Base-by-base conservation (phyloP, 2,888 invertebrate genomes). In the Aporophyla lueneburgensis region DNA sequence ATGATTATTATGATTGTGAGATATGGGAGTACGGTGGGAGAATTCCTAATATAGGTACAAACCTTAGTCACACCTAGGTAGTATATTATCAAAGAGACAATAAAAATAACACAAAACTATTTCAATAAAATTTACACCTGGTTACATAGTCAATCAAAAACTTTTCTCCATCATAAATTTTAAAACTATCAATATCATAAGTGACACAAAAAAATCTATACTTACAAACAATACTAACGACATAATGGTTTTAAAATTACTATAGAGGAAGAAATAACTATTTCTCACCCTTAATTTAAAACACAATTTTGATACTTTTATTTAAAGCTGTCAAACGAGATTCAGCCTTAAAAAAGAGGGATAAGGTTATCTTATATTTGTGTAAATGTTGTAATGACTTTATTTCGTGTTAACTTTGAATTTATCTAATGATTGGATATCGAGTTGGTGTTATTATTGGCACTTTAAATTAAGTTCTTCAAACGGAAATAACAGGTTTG, bases 231-330 rank as follows among this genome's bases (percentile, higher is more conserved):
- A 66, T 51, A 67, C 71, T 84, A 82, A 86, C 75, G 82, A 86
- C 79, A 74, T 91, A 92, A 92, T 84, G 88, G 88, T 86, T 92
- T 90, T 89, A 89, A 89, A 93, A 92, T 91, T 86, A 81, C 84
- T 74, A 56, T 61, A 59, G 59, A 80, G 71, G 27, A 87, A 88
- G 78, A 86, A 89, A 88, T 89, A 86, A 87, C 78, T 80, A 73
- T 68, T 81, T 86, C 59, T 80, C 85, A 88, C 90, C 90, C 87
- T 77, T 89, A 89, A 90, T 90, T 92, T 88, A 68, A 87, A 84
- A 82, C 46, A 5, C n/a, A 33, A 72, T 54, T 68, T 53, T 59
- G 27, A 72, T 65, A 46, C 40, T 70, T 78, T 70, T 63, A 76
- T 66, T 66, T 58, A 54, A 19, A 33, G 43, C 14, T n/a, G 68